phyloP scores from a whole-genome alignment of 2,888 invertebrate species.

The Andrena dorsata region DNA sequence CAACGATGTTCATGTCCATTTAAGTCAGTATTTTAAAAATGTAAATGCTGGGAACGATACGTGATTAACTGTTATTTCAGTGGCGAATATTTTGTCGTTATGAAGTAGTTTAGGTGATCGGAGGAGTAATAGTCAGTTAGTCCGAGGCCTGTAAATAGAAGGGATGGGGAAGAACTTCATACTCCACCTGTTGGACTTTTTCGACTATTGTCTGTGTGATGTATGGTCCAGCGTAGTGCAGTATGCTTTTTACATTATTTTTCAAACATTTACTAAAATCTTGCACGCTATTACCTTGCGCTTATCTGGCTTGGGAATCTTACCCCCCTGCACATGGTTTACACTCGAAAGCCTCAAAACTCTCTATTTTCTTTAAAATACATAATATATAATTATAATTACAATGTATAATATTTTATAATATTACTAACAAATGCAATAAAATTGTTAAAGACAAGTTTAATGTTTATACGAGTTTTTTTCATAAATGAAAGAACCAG shows the following conservation, averaged over 20 bases:
- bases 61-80: background rate
- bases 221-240: background rate
- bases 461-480: no score
- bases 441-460: no score
- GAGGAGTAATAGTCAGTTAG: background rate
- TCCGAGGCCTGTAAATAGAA: background rate
- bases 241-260: background rate
- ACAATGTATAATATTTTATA: no score
- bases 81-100: background rate
- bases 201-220: background rate
- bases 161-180: background rate
- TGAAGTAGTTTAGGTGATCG: background rate
- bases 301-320: no score
- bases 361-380: no score
- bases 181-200: slow-evolving; percentile 13
- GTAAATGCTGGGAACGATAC: background rate
- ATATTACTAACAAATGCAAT: no score
- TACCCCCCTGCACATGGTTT: no score
- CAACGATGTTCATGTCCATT: no score
- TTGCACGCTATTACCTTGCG: background rate
- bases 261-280: background rate
- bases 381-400: no score
- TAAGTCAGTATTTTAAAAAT: background rate
- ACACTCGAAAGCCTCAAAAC: no score
- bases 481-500: no score